phyloP scores from a whole-genome alignment of 2,113 vertebrate genomes.

The Uria lomvia region DNA sequence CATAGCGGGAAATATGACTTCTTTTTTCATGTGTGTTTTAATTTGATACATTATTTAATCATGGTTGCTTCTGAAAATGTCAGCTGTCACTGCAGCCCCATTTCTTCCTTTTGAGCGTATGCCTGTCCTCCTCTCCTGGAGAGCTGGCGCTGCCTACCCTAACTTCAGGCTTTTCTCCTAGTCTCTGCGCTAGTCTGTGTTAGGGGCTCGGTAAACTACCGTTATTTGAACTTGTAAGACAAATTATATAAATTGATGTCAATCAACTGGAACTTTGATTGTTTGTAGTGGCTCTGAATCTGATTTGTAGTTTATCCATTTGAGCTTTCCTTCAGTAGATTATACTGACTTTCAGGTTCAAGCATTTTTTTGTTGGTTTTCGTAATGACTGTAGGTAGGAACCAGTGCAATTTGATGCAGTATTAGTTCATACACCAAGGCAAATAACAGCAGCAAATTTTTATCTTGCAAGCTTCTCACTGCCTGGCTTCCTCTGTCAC shows the following conservation, averaged over 20 bases:
- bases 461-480: neutral
- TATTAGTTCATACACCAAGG: neutral
- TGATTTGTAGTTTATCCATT: neutral
- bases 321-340: neutral
- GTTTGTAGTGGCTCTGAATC: neutral
- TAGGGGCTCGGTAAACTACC: neutral
- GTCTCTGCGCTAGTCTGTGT: neutral
- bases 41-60: neutral
- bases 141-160: neutral
- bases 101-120: neutral
- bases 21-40: neutral
- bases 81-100: neutral
- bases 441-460: neutral
- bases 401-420: neutral
- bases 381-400: rapidly evolving
- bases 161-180: neutral
- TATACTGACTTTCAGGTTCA: neutral
- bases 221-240: neutral
- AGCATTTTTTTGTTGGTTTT: neutral
- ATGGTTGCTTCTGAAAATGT: neutral
- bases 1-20: neutral
- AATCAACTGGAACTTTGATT: neutral
- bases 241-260: neutral
- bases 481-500: neutral
- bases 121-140: neutral